Percentiles rank a stretch among this genome's conserved stretches.
phyloP scores from a whole-genome alignment of 2,888 invertebrate genomes.

The Nesidiocoris tenuis region DNA sequence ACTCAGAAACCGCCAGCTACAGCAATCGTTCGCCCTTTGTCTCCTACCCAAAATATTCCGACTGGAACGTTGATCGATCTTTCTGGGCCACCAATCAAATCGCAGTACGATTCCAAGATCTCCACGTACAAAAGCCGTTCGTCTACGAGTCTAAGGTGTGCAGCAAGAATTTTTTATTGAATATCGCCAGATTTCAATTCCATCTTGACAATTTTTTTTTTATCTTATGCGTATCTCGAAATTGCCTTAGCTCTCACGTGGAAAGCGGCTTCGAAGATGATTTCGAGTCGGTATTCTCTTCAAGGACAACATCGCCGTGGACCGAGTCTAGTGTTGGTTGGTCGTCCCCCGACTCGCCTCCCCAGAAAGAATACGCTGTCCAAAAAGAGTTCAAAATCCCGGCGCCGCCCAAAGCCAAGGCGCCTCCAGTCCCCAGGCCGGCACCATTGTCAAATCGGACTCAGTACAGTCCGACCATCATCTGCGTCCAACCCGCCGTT shows the following conservation, averaged over 20 bases:
- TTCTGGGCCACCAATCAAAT: constrained; percentile 65
- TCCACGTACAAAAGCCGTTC: neutral
- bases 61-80: constrained; percentile 68
- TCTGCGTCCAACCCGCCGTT: constrained; percentile 58
- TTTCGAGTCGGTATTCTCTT: constrained; percentile 66
- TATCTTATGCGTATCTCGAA: no score
- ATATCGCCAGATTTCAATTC: neutral
- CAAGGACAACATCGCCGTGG: constrained; percentile 48
- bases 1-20: constrained; percentile 43
- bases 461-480: constrained; percentile 66
- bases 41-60: constrained; percentile 53
- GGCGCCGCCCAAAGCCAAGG: constrained; percentile 6
- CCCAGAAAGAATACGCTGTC: neutral
- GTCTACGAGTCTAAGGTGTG: constrained; percentile 72
- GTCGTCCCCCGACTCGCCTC: constrained; percentile 42
- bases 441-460: neutral
- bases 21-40: constrained; percentile 45
- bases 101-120: constrained; percentile 10
- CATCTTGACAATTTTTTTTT: constrained; percentile 50
- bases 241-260: constrained; percentile 67
- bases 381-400: constrained; percentile 5
- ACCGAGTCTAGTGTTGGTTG: constrained; percentile 48
- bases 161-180: constrained; percentile 55
- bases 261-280: constrained; percentile 84
- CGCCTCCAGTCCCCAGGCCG: constrained; percentile 11